phyloP scores from a whole-genome alignment of 2,888 invertebrate genomes.

The Strigamia maritima region DNA sequence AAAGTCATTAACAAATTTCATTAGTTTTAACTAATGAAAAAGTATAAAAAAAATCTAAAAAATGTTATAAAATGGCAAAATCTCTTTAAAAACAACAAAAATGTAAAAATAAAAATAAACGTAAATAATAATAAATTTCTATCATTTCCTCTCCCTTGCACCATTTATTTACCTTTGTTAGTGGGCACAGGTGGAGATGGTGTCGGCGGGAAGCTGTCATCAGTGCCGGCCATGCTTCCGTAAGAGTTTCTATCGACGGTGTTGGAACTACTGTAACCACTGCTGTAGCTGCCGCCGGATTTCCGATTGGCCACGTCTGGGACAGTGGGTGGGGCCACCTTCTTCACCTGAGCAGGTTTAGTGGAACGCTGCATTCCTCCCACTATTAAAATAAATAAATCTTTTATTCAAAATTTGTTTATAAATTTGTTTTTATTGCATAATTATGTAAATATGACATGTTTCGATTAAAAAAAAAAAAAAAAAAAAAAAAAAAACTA shows the following conservation, averaged over 20 bases:
- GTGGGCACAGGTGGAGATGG: slow-evolving; percentile 40
- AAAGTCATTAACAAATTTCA: neutral
- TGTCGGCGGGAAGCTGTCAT: slow-evolving; percentile 42
- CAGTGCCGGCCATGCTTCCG: slow-evolving; percentile 42
- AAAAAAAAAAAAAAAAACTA: too few species aligned
- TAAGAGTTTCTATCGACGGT: slow-evolving; percentile 43
- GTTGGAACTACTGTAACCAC: slow-evolving; percentile 43
- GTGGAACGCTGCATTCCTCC: slow-evolving; percentile 79
- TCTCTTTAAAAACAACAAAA: too few species aligned
- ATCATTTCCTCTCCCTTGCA: too few species aligned
- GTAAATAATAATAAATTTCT: too few species aligned
- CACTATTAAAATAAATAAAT: slow-evolving; percentile 62
- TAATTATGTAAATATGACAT: too few species aligned
- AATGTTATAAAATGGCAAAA: neutral
- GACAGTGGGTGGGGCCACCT: slow-evolving; percentile 84
- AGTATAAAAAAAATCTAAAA: too few species aligned
- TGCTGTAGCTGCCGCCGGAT: slow-evolving; percentile 44
- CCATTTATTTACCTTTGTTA: slow-evolving; percentile 28
- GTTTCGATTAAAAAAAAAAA: too few species aligned
- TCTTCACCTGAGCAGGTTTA: slow-evolving; percentile 66
- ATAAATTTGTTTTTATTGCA: too few species aligned
- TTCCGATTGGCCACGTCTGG: slow-evolving; percentile 56
- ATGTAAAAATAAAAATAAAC: too few species aligned
- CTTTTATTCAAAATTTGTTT: neutral
- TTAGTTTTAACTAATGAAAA: neutral